A percentile compares a stretch with the other conserved stretches of the same genome.
Evolutionary conservation across 2,113 vertebrate genomes (phyloP).

Genomic region (Danio rerio): GRCz12tu NC_133184.1:28226501-28227000

Average conservation of each 20-base stretch:
- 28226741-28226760: not conserved
- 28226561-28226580: not conserved
- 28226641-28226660: not conserved
- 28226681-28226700: not conserved
- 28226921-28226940: constrained; percentile 20
- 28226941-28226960: not conserved
- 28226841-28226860: not conserved
- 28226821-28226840: not conserved
- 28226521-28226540: not conserved
- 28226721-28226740: constrained; percentile 15
- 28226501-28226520: not conserved
- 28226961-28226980: not conserved
- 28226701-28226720: not conserved
- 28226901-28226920: constrained; percentile 11
- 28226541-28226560: not conserved
- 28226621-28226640: constrained; percentile 16
- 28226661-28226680: not conserved
- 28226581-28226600: constrained; percentile 2
- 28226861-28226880: not conserved
- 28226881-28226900: not conserved
- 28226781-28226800: not conserved
- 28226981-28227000: not conserved
- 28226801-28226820: not conserved
- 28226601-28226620: not conserved
- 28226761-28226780: constrained; percentile 4